A percentile compares a stretch with the other conserved stretches of the same genome.
Evolutionary conservation across 2,797 vertebrate species (phyloP).

Genomic region (Etheostoma nigrum): DNA sequence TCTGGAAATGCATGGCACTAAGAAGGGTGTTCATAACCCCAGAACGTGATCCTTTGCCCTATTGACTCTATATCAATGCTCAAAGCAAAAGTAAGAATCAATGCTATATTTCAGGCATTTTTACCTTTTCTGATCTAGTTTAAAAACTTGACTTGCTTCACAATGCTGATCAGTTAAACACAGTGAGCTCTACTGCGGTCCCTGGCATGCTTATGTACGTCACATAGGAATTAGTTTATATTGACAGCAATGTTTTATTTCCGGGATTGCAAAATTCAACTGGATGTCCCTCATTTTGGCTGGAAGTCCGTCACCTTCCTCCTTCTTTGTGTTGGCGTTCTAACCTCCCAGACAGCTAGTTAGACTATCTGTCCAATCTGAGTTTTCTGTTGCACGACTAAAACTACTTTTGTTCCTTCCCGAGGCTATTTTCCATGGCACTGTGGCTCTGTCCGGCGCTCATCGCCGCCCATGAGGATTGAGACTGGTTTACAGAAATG

Average conservation of each 20-base stretch:
- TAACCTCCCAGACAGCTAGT: too few relatives aligned
- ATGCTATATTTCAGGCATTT: background rate
- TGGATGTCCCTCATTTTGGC: too few relatives aligned
- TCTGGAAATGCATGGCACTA: background rate
- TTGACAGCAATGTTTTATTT: fast-evolving
- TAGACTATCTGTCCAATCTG: too few relatives aligned
- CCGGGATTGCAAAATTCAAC: too few relatives aligned
- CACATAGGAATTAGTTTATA: background rate
- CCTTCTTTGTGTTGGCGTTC: too few relatives aligned
- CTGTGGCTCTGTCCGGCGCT: too few relatives aligned
- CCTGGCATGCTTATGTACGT: background rate
- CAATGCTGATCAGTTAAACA: background rate
- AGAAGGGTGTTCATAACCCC: background rate
- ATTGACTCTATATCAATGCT: background rate
- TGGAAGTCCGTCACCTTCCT: too few relatives aligned
- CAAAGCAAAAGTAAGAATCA: background rate
- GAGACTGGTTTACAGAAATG: too few relatives aligned
- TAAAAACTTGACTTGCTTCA: background rate
- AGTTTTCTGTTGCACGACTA: too few relatives aligned
- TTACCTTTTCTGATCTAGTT: background rate
- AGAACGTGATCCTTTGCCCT: background rate
- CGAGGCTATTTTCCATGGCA: too few relatives aligned
- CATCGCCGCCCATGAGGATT: too few relatives aligned
- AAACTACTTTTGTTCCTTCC: too few relatives aligned
- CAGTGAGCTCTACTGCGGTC: background rate